Conservation (phyloP, 2,113 vertebrate species). For the Elephas maximus region DNA sequence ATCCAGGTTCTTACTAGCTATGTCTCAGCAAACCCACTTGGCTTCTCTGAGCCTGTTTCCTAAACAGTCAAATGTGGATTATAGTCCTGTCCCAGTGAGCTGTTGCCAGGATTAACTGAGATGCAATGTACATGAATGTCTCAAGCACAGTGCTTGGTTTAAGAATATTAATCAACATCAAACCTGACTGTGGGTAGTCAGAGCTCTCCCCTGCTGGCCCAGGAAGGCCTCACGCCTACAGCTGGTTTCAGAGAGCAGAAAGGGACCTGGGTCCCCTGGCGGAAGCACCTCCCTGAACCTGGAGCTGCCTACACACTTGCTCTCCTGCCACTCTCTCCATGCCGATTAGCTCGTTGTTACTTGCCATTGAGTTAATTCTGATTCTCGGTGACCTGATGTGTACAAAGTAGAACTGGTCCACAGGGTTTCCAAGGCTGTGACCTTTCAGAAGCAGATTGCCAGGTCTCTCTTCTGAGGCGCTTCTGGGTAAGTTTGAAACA, state of each 20-base stretch:
- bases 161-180: conserved; percentile 29
- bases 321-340: background rate
- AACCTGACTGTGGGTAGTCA: background rate
- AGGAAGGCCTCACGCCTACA: background rate
- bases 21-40: conserved; percentile 20
- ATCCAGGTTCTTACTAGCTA: conserved; percentile 54
- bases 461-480: background rate
- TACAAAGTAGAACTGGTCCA: background rate
- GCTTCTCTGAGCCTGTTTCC: conserved; percentile 57
- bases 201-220: background rate
- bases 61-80: conserved; percentile 53
- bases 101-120: conserved; percentile 52
- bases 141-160: conserved; percentile 22
- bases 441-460: background rate
- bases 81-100: conserved; percentile 27
- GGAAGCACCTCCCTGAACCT: background rate
- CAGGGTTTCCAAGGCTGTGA: background rate
- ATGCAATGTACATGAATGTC: background rate
- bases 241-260: background rate
- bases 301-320: background rate
- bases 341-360: background rate
- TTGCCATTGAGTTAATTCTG: background rate
- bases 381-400: background rate
- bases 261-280: conserved; percentile 2
- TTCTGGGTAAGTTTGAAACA: background rate